Base-by-base conservation (phyloP, 2,888 invertebrate species). In the Cosmia trapezina region DNA sequence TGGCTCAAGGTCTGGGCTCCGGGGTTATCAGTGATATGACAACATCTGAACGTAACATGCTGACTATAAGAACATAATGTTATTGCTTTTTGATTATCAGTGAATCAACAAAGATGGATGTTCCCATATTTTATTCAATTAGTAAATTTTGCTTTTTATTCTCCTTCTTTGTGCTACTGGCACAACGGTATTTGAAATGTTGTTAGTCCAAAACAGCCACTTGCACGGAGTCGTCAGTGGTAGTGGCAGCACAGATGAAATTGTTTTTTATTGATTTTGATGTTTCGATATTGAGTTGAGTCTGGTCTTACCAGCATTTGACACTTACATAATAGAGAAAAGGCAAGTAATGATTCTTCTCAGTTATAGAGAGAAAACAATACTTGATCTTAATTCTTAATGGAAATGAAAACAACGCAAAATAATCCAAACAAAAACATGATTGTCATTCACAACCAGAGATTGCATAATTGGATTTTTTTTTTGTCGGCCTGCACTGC, bases 21-120 rank as follows among this genome's bases (percentile, higher is more conserved):
- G 2, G 19, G 63, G 28, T 47, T 64, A 60, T 67, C 53, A 73
- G 49, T 0, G 0, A 45, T 53, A 75, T 28, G 28, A 28, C 28
- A 28, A 28, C 28, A 28, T 43, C 37, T 49, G 12, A 41, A 47
- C 0, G 3, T 56, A 47, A 17, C 28, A 19, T 19, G 12, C 28
- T 62, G 8, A 28, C 12, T 61, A 11, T 22, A 28, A 8, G 7
- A 19, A 45, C 22, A 60, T 9, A 61, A 22, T 61, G 22, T 28
- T 45, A 45, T 28, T 41, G 9, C 43, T 61, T 62, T 45, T 19
- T 28, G 45, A 62, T 19, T 45, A 45, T 43, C 43, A 22, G 22
- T 19, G 22, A 28, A 43, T 17, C 6, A 43, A 22, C 4, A 43
- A 61, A 22, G 41, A 43, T 61, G 22, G 17, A 22, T 22, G 17